A percentile compares a stretch with the other conserved stretches of the same genome.
These are phyloP conservation scores for Labrus mixtus DNA, from an alignment of 2,113 vertebrate species.

Conservation along the genomic window DNA sequence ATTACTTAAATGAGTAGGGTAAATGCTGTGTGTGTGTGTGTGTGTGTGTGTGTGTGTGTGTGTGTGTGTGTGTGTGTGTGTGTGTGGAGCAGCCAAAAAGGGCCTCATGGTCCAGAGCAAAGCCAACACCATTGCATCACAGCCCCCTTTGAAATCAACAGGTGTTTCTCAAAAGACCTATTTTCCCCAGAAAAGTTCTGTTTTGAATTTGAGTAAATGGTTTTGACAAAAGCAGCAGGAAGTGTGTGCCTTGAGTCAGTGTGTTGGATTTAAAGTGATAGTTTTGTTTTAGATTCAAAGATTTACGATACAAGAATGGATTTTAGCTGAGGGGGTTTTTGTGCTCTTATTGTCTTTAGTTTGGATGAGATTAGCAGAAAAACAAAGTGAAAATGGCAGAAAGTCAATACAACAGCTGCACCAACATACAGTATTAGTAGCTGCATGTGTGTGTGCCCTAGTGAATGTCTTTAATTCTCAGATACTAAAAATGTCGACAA, in stretches of 20 bases:
- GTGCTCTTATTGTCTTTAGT: not conserved
- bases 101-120: constrained; percentile 59
- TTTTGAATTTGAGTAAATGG: constrained; percentile 59
- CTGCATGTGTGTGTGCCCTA: not conserved
- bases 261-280: not conserved
- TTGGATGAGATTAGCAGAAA: not conserved
- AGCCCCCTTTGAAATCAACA: constrained; percentile 76
- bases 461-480: constrained; percentile 2
- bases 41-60: no score
- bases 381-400: not conserved
- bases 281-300: not conserved
- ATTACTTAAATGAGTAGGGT: constrained; percentile 58
- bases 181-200: constrained; percentile 63
- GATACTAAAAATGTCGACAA: constrained; percentile 13
- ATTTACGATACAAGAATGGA: not conserved
- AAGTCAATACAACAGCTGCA: not conserved
- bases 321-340: not conserved
- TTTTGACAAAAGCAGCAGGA: constrained; percentile 47
- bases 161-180: constrained; percentile 72
- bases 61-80: constrained; percentile 15
- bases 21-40: constrained; percentile 55
- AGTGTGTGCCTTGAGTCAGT: constrained; percentile 1
- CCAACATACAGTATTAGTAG: not conserved
- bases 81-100: constrained; percentile 47
- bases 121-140: constrained; percentile 74